phyloP scores from a whole-genome alignment of 2,888 invertebrate genomes.

The Cryptus viduatorius region DNA sequence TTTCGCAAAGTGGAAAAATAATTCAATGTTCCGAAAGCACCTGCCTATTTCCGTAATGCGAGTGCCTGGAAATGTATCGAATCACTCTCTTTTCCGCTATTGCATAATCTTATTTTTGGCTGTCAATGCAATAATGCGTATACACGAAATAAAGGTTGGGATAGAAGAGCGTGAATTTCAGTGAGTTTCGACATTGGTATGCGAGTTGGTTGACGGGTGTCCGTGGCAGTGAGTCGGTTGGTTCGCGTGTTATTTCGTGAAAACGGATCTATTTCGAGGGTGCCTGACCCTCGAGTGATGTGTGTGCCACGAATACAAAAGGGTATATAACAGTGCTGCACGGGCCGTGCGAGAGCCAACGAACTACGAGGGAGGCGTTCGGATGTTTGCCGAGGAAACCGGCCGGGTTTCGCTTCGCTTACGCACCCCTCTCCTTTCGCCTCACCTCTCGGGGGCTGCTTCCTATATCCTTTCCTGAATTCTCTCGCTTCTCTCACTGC shows the following conservation, averaged over 20 bases:
- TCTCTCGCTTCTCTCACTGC: conserved; percentile 66
- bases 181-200: conserved; percentile 77
- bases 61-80: conserved; percentile 31
- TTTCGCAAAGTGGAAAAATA: neutral
- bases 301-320: conserved; percentile 83
- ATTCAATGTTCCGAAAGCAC: conserved; percentile 10
- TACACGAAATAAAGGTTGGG: conserved; percentile 34
- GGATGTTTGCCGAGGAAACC: conserved; percentile 74
- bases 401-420: conserved; percentile 58
- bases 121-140: conserved; percentile 37
- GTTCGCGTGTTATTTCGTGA: conserved; percentile 82
- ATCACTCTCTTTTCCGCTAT: conserved; percentile 40
- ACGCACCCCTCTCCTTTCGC: conserved; percentile 63
- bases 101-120: conserved; percentile 62
- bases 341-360: conserved; percentile 50
- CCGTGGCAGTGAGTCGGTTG: conserved; percentile 74
- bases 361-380: conserved; percentile 67
- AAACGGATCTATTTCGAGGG: conserved; percentile 84
- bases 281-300: conserved; percentile 84
- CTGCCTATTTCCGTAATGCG: conserved; percentile 5
- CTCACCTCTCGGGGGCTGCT: conserved; percentile 25
- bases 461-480: conserved; percentile 62
- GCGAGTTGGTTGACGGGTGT: conserved; percentile 79
- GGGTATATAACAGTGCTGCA: conserved; percentile 55
- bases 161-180: conserved; percentile 38